Base-by-base conservation (phyloP, 1,140 invertebrate species). In the Pseudobourletiella spinata region DNA sequence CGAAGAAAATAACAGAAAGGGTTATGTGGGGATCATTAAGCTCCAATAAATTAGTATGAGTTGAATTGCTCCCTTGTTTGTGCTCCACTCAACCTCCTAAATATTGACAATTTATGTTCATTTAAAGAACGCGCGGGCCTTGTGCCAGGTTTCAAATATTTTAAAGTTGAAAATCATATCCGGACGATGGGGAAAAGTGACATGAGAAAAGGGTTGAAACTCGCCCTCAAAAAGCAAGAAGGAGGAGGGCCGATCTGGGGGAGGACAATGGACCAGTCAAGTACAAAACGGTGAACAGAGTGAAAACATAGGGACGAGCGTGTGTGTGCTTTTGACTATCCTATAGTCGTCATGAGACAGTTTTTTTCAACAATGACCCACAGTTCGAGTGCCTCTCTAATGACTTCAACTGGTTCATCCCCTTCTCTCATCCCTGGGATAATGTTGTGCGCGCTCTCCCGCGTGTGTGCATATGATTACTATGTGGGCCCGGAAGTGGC, bases 81-180 rank as follows among this genome's bases (percentile, higher is more conserved):
- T 39, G n/a, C 32, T n/a, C 32, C 32, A 39, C 32, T 39, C 32
- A n/a, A 39, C 32, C 32, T 39, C 8, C 32, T 39, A n/a, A 39
- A 39, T 39, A 39, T 39, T 39, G 4, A 51, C 44, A 46, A 46
- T 46, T 46, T 14, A 14, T 46, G 15, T 46, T 14, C 44, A 46
- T 46, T 46, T 46, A 6, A 20, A 46, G 44, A 11, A 39, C 8
- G n/a, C 32, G n/a, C 22, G 44, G 44, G 18, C 15, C 4, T 26
- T 4, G 6, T 14, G 25, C 48, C 58, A 59, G 50, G 52, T 59
- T 59, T 59, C 46, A 59, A 29, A 20, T n/a, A n/a, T n/a, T 59
- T 59, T 59, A 48, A 59, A 59, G 32, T 59, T 51, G 35, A 50
- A 59, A 59, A 32, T 59, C 46, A 59, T 48, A 48, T 59, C 58